phyloP scores from a whole-genome alignment of 2,888 invertebrate genomes.

The Standfussiana lucernea region DNA sequence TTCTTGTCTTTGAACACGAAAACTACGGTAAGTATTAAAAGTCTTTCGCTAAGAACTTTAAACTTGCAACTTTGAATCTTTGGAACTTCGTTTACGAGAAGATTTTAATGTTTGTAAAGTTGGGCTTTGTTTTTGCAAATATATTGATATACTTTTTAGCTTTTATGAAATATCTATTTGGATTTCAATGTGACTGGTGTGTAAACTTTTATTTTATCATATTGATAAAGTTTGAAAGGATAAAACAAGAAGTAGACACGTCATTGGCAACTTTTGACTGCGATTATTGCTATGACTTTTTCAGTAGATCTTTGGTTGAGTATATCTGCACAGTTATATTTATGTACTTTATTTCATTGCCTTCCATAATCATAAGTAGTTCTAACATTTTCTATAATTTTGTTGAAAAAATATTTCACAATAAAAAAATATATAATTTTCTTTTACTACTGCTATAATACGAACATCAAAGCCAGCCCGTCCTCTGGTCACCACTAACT shows the following conservation, averaged over 20 bases:
- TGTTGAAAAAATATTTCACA: not conserved
- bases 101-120: conserved; percentile 59
- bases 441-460: not conserved
- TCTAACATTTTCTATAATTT: not conserved
- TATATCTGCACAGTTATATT: no score
- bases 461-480: not conserved
- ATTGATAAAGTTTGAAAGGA: not conserved
- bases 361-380: not conserved
- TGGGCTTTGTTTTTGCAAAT: conserved; percentile 23
- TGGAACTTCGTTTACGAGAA: conserved; percentile 63
- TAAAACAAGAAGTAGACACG: not conserved
- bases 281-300: not conserved
- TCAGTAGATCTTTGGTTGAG: not conserved
- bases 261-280: not conserved
- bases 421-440: not conserved
- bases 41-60: conserved; percentile 67
- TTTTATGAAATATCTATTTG: conserved; percentile 19
- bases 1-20: conserved; percentile 53
- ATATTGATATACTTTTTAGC: conserved; percentile 17
- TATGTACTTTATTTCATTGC: not conserved
- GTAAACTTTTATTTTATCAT: not conserved
- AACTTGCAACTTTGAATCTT: conserved; percentile 64
- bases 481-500: conserved; percentile 6
- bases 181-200: not conserved
- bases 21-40: conserved; percentile 67